phyloP scores from a whole-genome alignment of 2,888 invertebrate genomes.

The Diabrotica balteata region DNA sequence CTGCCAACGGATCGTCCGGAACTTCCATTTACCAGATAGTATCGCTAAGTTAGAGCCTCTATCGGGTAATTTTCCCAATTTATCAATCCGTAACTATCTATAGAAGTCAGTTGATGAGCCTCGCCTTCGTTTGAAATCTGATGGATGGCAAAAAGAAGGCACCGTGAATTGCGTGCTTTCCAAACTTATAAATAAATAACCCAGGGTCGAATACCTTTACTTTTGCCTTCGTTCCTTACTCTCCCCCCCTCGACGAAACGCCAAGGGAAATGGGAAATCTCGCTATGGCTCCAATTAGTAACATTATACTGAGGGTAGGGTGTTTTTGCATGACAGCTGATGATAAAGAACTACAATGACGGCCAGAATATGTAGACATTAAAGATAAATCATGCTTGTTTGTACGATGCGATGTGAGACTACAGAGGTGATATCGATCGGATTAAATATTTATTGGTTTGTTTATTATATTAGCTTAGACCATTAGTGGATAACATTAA shows the following conservation, averaged over 20 bases:
- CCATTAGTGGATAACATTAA: too few species aligned
- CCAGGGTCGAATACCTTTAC: conserved; percentile 29
- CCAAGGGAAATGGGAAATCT: conserved; percentile 42
- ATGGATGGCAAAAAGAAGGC: conserved; percentile 34
- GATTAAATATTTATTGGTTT: too few species aligned
- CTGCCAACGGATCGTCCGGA: neutral
- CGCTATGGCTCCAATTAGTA: conserved; percentile 43
- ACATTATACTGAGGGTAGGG: conserved; percentile 38
- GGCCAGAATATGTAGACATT: neutral
- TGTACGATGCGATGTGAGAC: too few species aligned
- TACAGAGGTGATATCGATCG: too few species aligned
- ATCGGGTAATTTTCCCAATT: conserved; percentile 23
- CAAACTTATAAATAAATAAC: conserved; percentile 41
- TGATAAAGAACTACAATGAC: conserved; percentile 26
- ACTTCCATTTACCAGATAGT: conserved; percentile 20
- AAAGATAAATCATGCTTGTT: neutral
- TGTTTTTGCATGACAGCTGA: conserved; percentile 33
- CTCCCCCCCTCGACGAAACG: conserved; percentile 8
- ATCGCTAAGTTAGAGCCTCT: conserved; percentile 19
- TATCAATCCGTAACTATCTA: conserved; percentile 26
- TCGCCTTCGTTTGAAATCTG: conserved; percentile 32
- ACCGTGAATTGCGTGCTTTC: conserved; percentile 38
- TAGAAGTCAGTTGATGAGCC: conserved; percentile 28
- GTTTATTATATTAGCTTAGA: too few species aligned
- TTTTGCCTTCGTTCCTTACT: conserved; percentile 9